Evolutionary conservation across 2,113 vertebrate genomes (phyloP).

Genomic region (Periophthalmus modestus): DNA sequence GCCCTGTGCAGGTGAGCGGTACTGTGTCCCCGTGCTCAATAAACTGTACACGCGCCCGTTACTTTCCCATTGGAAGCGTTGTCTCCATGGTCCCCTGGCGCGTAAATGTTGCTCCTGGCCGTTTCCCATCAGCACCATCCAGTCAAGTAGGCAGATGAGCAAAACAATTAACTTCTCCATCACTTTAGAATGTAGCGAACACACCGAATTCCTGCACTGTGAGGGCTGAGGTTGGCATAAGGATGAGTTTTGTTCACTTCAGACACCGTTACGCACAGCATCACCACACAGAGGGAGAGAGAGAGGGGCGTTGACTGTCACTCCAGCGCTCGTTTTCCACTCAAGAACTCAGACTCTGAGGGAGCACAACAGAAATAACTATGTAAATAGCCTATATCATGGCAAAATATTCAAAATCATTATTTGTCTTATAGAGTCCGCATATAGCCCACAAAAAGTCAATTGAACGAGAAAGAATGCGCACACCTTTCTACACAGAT

Average conservation of each 20-base stretch:
- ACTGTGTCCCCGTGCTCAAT: constrained; percentile 74
- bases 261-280: constrained; percentile 43
- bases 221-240: constrained; percentile 18
- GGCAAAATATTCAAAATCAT: background rate
- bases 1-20: constrained; percentile 49
- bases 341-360: background rate
- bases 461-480: background rate
- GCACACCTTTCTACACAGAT: background rate
- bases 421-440: background rate
- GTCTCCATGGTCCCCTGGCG: constrained; percentile 62
- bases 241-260: constrained; percentile 25
- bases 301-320: constrained; percentile 3
- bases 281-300: constrained; percentile 8
- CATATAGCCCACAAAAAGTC: background rate
- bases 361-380: background rate
- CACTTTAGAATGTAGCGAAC: background rate
- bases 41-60: constrained; percentile 72
- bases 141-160: constrained; percentile 21
- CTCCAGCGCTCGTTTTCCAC: background rate
- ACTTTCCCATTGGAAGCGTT: constrained; percentile 74
- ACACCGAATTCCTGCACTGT: constrained; percentile 7
- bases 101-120: constrained; percentile 53
- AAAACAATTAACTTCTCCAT: constrained; percentile 57
- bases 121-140: constrained; percentile 49
- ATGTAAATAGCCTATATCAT: background rate